Evolutionary conservation across 2,113 vertebrate species (phyloP), one percentile per base, ranked within the genome.

Genomic region (Larimichthys polyactis): DNA sequence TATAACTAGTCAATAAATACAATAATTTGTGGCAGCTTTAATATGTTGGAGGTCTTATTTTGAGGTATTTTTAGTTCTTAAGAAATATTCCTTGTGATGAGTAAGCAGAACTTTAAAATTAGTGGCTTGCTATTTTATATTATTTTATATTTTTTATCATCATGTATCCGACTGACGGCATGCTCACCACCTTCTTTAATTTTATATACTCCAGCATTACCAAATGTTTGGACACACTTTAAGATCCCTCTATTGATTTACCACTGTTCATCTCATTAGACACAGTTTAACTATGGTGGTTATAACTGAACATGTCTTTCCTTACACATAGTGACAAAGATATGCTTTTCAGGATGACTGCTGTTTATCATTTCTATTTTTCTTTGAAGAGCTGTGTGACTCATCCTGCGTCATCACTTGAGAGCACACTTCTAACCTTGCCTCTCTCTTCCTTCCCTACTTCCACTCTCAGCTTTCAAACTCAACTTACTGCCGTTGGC

Each of bases 401-500:
- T 69, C 76, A 78, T 16, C 17, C 29, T 22, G 14, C 40, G 49
- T 22, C 14, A 44, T n/a, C 7, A 29, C 43, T 27, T 55, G 24
- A 32, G 57, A 20, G 27, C 22, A 72, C 3, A 24, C 8, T 57
- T 20, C 2, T 6, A 40, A 49, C 75, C 44, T 46, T 19, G 57
- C 58, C 14, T 6, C 4, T 62, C 29, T 60, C 15, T 48, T 0
- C 11, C 64, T 11, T 24, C 36, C 36, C 36, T 75, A 10, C 8
- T 7, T 24, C 14, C n/a, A 36, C 54, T 24, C 19, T 20, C 16
- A 59, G 48, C 48, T 29, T 20, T 11, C 69, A 63, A 15, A 63
- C 11, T 59, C 2, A 14, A 86, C 94, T 89, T 64, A 94, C 91
- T 71, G 62, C 92, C 93, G 1, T 78, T 89, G 88, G 93, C 93